These are phyloP conservation scores for Amblyornis subalaris DNA, from an alignment of 2,113 vertebrate species.

Conservation along the genomic window DNA sequence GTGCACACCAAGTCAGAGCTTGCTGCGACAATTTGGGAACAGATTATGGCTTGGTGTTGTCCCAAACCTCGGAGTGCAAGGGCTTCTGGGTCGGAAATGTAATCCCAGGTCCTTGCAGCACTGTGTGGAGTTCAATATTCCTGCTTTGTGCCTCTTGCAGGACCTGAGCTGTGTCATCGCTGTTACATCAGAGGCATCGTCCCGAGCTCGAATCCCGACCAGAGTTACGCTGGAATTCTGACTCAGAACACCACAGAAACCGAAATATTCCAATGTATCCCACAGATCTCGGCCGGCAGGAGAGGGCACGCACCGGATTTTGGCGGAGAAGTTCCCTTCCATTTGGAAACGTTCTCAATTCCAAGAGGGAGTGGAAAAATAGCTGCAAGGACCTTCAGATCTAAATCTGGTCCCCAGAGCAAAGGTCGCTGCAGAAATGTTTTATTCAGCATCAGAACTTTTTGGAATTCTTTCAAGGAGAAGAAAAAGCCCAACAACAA, in stretches of 20 bases:
- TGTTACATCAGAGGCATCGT: neutral
- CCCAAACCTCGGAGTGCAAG: neutral
- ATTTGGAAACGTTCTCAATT: neutral
- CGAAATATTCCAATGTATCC: accelerated
- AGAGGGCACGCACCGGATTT: neutral
- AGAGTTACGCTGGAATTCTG: neutral
- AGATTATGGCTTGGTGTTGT: accelerated
- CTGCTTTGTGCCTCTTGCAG: neutral
- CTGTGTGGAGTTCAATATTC: neutral
- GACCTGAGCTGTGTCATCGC: neutral
- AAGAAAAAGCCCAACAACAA: neutral
- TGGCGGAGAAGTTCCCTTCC: neutral
- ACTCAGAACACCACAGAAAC: neutral
- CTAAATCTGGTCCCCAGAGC: conserved; percentile 49
- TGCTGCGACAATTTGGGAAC: neutral
- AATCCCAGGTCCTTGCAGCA: neutral
- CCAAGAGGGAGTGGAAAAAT: neutral
- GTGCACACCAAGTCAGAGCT: neutral
- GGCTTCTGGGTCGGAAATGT: neutral
- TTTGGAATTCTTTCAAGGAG: conserved; percentile 42
- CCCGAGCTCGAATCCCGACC: neutral
- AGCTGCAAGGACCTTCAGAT: neutral
- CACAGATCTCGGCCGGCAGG: neutral
- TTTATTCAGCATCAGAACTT: conserved; percentile 44
- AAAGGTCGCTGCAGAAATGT: conserved; percentile 42